Conservation (phyloP, 1,140 invertebrate genomes). For the Leptestheria dahalacensis region DNA sequence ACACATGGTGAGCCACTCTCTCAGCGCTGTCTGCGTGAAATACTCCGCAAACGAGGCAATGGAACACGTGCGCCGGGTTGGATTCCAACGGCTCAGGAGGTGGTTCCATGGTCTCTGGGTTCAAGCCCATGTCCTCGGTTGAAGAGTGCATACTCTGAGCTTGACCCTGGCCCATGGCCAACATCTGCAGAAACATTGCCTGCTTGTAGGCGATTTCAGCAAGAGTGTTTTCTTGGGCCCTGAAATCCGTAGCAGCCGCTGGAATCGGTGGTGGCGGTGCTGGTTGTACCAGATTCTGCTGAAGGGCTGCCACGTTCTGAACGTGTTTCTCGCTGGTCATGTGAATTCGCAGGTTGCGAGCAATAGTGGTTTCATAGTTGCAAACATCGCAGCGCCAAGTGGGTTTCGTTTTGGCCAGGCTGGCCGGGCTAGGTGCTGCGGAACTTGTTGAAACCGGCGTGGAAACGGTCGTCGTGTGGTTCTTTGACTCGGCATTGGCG, state of each 20-base stretch:
- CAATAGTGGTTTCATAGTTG: constrained; percentile 96
- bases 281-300: constrained; percentile 96
- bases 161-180: constrained; percentile 73
- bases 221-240: constrained; percentile 65
- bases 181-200: constrained; percentile 75
- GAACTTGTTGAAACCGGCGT: too few relatives aligned
- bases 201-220: constrained; percentile 91
- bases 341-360: constrained; percentile 85
- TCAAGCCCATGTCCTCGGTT: constrained; percentile 45
- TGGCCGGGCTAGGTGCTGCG: constrained; percentile 15
- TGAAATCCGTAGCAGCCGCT: constrained; percentile 83
- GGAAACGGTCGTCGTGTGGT: too few relatives aligned
- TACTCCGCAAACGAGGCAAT: constrained; percentile 86
- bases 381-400: constrained; percentile 94
- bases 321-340: constrained; percentile 98
- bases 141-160: constrained; percentile 42
- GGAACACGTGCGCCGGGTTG: constrained; percentile 65
- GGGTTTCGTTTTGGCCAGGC: constrained; percentile 52
- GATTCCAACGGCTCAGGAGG: constrained; percentile 68
- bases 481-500: too few relatives aligned
- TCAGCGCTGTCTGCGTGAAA: constrained; percentile 84
- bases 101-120: constrained; percentile 71
- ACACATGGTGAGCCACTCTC: constrained; percentile 76
- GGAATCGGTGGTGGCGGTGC: too few relatives aligned
- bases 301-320: constrained; percentile 88